Base-by-base conservation (phyloP, 1,140 invertebrate species). In the Calliopsis andreniformis region DNA sequence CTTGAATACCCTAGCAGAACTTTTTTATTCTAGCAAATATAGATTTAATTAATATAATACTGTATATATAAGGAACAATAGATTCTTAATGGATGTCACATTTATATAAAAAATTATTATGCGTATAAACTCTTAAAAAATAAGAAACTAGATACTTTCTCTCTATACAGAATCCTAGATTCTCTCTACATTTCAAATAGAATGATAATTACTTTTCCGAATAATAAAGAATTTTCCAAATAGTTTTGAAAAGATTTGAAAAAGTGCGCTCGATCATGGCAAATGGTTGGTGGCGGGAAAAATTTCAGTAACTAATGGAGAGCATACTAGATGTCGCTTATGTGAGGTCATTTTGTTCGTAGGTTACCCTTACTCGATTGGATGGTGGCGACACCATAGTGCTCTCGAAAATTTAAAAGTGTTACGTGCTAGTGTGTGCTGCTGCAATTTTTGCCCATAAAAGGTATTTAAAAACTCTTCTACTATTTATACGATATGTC, bases 61-160 rank as follows among this genome's bases (percentile, higher is more conserved):
- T 55, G 23, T 1, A 30, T 28, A 30, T 4, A 14, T 58, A 58
- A 56, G 8, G 6, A 14, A 59, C n/a, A 39, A 45, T 28, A 51
- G 12, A 55, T 8, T 56, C 32, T 8, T 51, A 42, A 1, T 49
- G 45, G 49, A 47, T 76, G 71, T 14, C 20, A 63, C 25, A 53
- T 58, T 62, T 75, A 67, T 16, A 75, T 35, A 67, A 56, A 53
- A 16, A 4, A 23, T n/a, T 18, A 39, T 56, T n/a, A 12, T 73
- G 14, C 28, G 3, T 2, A 3, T 30, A 28, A n/a, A 3, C 39
- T 6, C 6, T 43, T 5, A 68, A 56, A 66, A 5, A 18, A 16
- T n/a, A 42, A 61, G 2, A 10, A 76, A 59, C 23, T 5, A 61
- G 42, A 16, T 68, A 35, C 35, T 61, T 76, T 59, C n/a, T 80